A percentile compares a stretch with the other conserved stretches of the same genome.
phyloP scores from a whole-genome alignment of 2,113 vertebrate species.

The Numenius arquata region DNA sequence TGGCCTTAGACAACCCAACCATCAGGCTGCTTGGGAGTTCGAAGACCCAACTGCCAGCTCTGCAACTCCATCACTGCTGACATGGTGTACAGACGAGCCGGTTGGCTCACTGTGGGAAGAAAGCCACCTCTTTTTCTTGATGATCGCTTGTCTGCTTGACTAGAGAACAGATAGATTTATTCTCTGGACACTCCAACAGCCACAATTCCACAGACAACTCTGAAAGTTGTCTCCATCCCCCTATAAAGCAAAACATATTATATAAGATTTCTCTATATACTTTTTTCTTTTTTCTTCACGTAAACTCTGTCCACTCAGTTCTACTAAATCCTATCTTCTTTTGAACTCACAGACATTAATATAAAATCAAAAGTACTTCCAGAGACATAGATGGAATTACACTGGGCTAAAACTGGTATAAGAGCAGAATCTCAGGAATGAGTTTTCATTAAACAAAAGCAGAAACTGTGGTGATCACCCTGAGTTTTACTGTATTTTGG shows the following conservation, averaged over 20 bases:
- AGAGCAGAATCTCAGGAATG: not conserved
- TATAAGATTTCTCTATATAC: not conserved
- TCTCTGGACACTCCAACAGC: not conserved
- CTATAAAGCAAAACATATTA: not conserved
- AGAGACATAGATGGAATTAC: not conserved
- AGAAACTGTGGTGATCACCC: not conserved
- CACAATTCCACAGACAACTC: not conserved
- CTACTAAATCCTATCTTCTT: not conserved
- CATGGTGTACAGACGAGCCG: rapidly evolving
- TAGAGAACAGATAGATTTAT: not conserved
- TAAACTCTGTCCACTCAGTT: not conserved
- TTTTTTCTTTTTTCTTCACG: not conserved
- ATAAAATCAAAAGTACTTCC: not conserved
- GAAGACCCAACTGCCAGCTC: not conserved
- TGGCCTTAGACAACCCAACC: not conserved
- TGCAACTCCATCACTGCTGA: not conserved
- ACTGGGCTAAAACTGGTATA: not conserved
- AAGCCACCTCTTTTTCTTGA: not conserved
- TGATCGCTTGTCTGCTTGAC: not conserved
- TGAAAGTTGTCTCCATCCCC: not conserved
- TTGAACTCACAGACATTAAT: not conserved
- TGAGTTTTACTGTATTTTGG: not conserved
- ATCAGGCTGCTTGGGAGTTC: not conserved
- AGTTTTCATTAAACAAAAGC: not conserved
- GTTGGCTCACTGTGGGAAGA: not conserved